A percentile compares a stretch with the other conserved stretches of the same genome.
These are phyloP conservation scores for Istiophorus platypterus DNA, from an alignment of 2,113 vertebrate genomes.

Conservation along the genomic window DNA sequence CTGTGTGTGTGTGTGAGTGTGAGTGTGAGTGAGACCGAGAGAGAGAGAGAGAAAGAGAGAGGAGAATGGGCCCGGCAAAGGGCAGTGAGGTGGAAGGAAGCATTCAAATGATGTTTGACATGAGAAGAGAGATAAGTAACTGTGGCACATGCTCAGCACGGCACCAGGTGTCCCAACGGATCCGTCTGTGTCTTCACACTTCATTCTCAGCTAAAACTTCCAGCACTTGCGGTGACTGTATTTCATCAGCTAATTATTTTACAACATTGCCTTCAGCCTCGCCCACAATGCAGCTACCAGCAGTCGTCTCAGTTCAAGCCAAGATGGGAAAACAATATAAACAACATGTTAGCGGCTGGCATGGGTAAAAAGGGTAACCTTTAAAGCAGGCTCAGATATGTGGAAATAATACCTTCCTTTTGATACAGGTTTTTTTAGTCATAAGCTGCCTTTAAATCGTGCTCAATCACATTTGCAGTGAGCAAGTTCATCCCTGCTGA, in stretches of 20 bases:
- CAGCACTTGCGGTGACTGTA: not conserved
- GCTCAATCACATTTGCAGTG: constrained; percentile 56
- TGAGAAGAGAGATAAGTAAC: constrained; percentile 30
- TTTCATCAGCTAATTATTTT: constrained; percentile 16
- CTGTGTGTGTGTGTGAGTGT: constrained; percentile 5
- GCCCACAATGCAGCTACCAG: not conserved
- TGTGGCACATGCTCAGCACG: constrained; percentile 7
- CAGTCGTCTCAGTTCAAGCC: not conserved
- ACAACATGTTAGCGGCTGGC: constrained; percentile 12
- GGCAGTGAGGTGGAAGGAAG: constrained; percentile 40
- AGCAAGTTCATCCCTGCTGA: constrained; percentile 51
- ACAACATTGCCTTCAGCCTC: not conserved
- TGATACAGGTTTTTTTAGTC: constrained; percentile 40
- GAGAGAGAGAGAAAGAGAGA: not conserved
- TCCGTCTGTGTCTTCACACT: constrained; percentile 33
- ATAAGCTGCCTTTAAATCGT: constrained; percentile 43
- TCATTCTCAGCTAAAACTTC: constrained; percentile 17
- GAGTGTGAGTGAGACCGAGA: too few relatives aligned
- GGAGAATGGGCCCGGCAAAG: constrained; percentile 11
- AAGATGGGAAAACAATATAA: constrained; percentile 12
- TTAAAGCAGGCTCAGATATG: not conserved
- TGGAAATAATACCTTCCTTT: constrained; percentile 36
- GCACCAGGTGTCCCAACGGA: constrained; percentile 42
- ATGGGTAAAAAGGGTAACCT: not conserved
- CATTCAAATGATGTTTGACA: constrained; percentile 55